phyloP scores from a whole-genome alignment of 23 tunicate species.

The Aplidium turbinatum region DNA sequence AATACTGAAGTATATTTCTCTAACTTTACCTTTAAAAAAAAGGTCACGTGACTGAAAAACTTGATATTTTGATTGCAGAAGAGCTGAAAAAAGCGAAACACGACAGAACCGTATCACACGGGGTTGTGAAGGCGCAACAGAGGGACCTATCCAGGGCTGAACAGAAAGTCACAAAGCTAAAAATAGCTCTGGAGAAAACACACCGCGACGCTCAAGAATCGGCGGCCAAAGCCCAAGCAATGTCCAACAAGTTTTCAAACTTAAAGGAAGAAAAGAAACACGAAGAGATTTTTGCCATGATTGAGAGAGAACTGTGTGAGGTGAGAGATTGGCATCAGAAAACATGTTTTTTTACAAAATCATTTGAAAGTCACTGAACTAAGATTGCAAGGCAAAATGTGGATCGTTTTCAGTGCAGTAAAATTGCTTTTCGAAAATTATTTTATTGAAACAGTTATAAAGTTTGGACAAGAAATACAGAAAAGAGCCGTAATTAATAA shows the following conservation, averaged over 20 bases:
- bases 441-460: too few species aligned
- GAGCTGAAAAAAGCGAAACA: constrained; percentile 31
- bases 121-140: constrained; percentile 52
- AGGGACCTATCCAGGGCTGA: constrained; percentile 34
- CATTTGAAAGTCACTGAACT: not conserved
- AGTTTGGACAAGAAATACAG: too few species aligned
- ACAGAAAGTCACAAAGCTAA: constrained; percentile 41
- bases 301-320: constrained; percentile 49
- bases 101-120: constrained; percentile 45
- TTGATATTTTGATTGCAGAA: constrained; percentile 25
- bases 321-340: constrained; percentile 1
- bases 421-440: too few species aligned
- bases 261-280: constrained; percentile 74
- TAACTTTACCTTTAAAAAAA: too few species aligned
- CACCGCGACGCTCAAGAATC: constrained; percentile 45
- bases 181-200: constrained; percentile 42
- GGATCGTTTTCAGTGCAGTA: too few species aligned
- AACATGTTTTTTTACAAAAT: not conserved
- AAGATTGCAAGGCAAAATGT: too few species aligned
- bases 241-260: constrained; percentile 73
- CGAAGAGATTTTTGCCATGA: constrained; percentile 57
- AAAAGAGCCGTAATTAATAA: too few species aligned
- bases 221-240: constrained; percentile 42
- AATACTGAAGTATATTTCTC: too few species aligned
- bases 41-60: too few species aligned